phyloP scores from a whole-genome alignment of 2,888 invertebrate genomes.

The Eristalis tenax region DNA sequence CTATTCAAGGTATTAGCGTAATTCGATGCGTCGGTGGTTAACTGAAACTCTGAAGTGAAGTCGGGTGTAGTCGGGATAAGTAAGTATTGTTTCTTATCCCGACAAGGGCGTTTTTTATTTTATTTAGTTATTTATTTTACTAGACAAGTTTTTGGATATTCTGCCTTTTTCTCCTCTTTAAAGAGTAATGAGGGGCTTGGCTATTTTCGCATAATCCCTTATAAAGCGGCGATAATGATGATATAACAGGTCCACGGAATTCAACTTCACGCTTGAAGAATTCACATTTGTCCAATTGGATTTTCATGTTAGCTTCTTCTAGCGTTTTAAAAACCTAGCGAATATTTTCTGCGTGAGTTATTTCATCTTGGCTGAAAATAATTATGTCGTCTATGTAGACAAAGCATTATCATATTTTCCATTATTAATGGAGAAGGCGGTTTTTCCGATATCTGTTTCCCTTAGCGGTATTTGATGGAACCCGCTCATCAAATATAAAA shows the following conservation, averaged over 20 bases:
- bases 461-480: not conserved
- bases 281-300: too few relatives aligned
- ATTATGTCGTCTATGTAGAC: not conserved
- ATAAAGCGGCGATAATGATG: constrained; percentile 39
- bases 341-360: too few relatives aligned
- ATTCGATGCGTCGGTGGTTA: constrained; percentile 74
- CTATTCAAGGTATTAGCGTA: constrained; percentile 67
- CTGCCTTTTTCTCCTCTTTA: constrained; percentile 38
- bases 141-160: constrained; percentile 36
- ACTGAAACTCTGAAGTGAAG: too few relatives aligned
- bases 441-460: not conserved
- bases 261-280: too few relatives aligned
- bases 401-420: not conserved
- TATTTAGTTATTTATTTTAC: constrained; percentile 16
- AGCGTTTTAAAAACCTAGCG: too few relatives aligned
- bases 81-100: constrained; percentile 18
- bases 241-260: too few relatives aligned
- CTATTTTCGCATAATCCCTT: constrained; percentile 28
- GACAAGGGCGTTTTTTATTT: constrained; percentile 27
- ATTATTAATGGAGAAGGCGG: not conserved
- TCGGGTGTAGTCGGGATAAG: constrained; percentile 23
- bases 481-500: not conserved
- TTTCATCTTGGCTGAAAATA: not conserved
- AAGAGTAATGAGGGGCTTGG: constrained; percentile 30
- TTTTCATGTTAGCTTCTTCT: too few relatives aligned